Evolutionary conservation across 2,113 vertebrate genomes (phyloP), one percentile per base, ranked within the genome.

Genomic region (Pelmatolapia mariae): DNA sequence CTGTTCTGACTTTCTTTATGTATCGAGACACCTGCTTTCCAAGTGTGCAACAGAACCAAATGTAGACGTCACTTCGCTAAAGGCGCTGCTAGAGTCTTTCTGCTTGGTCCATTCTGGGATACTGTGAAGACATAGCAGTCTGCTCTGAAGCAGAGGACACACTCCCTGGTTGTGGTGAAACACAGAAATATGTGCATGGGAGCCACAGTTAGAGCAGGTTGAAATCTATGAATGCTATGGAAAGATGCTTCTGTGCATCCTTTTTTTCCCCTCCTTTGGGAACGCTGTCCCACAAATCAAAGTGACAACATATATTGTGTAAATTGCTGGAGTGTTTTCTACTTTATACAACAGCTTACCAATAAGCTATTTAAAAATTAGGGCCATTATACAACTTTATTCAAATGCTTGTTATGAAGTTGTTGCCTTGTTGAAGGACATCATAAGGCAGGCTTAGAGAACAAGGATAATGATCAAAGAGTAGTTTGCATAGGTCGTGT

Each of bases 201-300:
- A 45, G 38, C 13, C 38, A 26, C 40, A 43, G 36, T 73, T 18
- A 63, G 59, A 63, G 29, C 18, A 36, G 31, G 2, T 36, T 36
- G 31, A 66, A 66, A 36, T 66, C 16, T 12, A 18, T 36, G 3
- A 47, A 11, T 76, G 40, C 40, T 47, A 29, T 26, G 15, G 22
- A 29, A 76, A 45, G 2, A 45, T 18, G 71, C 40, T 18, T 45
- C 68, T 45, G 40, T 26, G 40, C 22, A 9, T 73, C 8, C 68
- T 26, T 26, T 26, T 3, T 1, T 0, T 0, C 6, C 22, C 9
- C 38, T 47, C 57, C 0, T 61, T 61, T 31, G 57, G 38, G 40
- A 73, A 15, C 8, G 8, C 66, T 24, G 12, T 43, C 36, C n/a
- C 63, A 43, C 38, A 71, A 43, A 71, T 71, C 66, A 43, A 71